Percentiles rank a stretch among this genome's conserved stretches.
Conservation (phyloP, 1,140 invertebrate genomes). For the Tribolium madens region DNA sequence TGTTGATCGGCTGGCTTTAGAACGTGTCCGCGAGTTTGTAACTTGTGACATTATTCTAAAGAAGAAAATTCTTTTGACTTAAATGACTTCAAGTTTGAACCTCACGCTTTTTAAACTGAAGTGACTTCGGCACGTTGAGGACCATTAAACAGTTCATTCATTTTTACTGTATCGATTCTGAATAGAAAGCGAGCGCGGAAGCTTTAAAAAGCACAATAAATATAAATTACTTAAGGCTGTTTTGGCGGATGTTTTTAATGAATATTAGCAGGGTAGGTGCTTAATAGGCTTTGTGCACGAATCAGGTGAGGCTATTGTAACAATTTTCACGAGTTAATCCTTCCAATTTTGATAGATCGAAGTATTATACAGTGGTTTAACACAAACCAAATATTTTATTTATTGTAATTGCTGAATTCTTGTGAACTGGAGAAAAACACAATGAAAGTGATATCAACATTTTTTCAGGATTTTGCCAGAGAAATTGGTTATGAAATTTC, state of each 20-base stretch:
- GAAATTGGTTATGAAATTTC: constrained; percentile 26
- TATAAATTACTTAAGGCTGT: constrained; percentile 35
- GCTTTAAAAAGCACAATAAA: constrained; percentile 36
- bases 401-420: not conserved
- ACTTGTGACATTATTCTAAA: not conserved
- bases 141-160: constrained; percentile 33
- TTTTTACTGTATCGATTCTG: constrained; percentile 31
- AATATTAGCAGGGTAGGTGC: constrained; percentile 9
- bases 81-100: constrained; percentile 31
- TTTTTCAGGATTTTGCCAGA: not conserved
- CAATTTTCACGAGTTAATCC: not conserved
- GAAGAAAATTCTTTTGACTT: constrained; percentile 16
- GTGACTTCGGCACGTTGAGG: constrained; percentile 21
- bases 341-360: not conserved
- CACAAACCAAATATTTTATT: not conserved
- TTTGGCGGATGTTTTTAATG: constrained; percentile 32
- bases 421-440: not conserved
- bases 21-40: not conserved
- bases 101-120: constrained; percentile 24
- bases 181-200: constrained; percentile 17
- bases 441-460: not conserved
- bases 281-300: constrained; percentile 22
- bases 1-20: constrained; percentile 2
- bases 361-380: not conserved
- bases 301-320: not conserved